phyloP scores from a whole-genome alignment of 2,888 invertebrate genomes.

The Rhimphoctona megacephalus region DNA sequence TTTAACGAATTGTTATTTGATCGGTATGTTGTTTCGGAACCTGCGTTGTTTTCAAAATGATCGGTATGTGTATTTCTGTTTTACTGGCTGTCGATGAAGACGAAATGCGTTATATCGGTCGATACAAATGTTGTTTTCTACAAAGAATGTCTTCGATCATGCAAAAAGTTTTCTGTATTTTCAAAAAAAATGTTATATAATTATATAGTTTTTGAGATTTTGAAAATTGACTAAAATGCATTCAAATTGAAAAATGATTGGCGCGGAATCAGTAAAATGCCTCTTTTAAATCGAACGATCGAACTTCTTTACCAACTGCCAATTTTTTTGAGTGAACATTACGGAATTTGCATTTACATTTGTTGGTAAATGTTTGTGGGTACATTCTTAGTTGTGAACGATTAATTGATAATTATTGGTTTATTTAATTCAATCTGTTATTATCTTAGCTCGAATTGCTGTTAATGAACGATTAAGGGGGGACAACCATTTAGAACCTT shows the following conservation, averaged over 20 bases:
- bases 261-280: not conserved
- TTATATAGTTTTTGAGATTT: not conserved
- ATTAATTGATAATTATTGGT: not conserved
- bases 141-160: not conserved
- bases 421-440: not conserved
- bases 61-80: not conserved
- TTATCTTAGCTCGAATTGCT: not conserved
- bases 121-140: not conserved
- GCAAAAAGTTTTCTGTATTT: not conserved
- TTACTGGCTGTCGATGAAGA: not conserved
- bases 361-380: not conserved
- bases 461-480: not conserved
- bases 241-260: not conserved
- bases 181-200: not conserved
- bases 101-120: not conserved
- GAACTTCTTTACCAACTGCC: not conserved
- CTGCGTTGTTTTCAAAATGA: not conserved
- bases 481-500: no score
- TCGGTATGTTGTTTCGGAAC: not conserved
- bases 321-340: not conserved
- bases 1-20: not conserved
- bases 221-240: not conserved
- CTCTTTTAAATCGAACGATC: not conserved
- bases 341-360: not conserved
- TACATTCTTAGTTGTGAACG: no score